Base-by-base conservation (phyloP, 1,140 invertebrate species). In the Plectrocnemia conspersa region DNA sequence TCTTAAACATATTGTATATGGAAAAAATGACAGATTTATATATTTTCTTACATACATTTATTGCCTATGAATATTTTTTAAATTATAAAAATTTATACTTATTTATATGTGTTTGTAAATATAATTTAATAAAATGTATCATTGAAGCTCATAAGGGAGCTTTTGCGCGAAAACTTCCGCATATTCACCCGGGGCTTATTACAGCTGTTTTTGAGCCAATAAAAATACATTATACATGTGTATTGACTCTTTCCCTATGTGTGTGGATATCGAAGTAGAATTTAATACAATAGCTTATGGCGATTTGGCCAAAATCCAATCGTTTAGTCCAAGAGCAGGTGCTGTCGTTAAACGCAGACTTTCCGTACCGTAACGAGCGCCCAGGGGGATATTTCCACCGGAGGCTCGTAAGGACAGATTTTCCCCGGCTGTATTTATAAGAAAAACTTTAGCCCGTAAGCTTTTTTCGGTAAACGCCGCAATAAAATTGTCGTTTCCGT, bases 221-320 rank as follows among this genome's bases (percentile, higher is more conserved):
- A n/a, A n/a, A n/a, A n/a, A n/a, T n/a, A n/a, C n/a, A n/a, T n/a
- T 42, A 11, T 40, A 36, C 13, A 6, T 40, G 2, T 42, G 19
- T 11, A 19, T 1, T 19, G 40, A 42, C n/a, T 11, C 32, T 3
- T 3, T 4, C 22, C 16, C 15, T 41, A 3, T 16, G 18, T 38
- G 16, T 41, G 22, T 41, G 18, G 10, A 13, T 19, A 19, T 19
- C 2, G 19, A 19, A 4, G 4, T 29, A 29, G 6, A n/a, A n/a
- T 16, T 5, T 38, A 38, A 38, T 38, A 7, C 35, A 38, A 38
- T 38, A 15, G 35, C 35, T 38, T 38, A 38, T 22, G 21, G 16
- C 16, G 42, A 45, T 45, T 45, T 45, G 42, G 42, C 16, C 42
- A 23, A 24, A 6, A 22, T 45, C 42, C 42, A 45, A 6, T 45